Evolutionary conservation across 2,113 vertebrate genomes (phyloP), one percentile per base, ranked within the genome.

Genomic region (Arenaria interpres): DNA sequence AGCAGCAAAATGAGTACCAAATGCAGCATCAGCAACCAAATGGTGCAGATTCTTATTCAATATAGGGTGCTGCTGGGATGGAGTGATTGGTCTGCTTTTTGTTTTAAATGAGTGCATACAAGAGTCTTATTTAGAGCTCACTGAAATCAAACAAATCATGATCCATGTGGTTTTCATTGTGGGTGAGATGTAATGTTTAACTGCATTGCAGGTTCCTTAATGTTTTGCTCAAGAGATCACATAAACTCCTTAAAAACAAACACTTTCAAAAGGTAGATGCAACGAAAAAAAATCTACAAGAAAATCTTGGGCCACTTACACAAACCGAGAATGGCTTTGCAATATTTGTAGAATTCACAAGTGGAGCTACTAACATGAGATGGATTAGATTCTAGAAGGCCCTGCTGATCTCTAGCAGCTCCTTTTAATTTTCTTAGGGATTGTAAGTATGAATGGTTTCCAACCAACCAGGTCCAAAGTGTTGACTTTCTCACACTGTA

Each of bases 401-500:
- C 10, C 39, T 59, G 8, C 46, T 73, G 24, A 19, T 28, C 37
- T 48, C 15, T 37, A 14, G 53, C 10, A 68, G 13, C 12, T 46
- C 10, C 48, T 78, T 83, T 62, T 68, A 21, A 27, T 85, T 71
- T 85, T 67, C 14, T 39, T 37, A 8, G 17, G 33, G 20, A 22
- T 30, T 46, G 17, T 41, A 41, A 39, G 12, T 35, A 4, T 0
- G 1, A 72, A 17, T 0, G 0, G 22, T 25, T 67, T 81, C 19
- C 56, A 80, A 43, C 12, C 7, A 57, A 25, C 9, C 37, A 62
- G 12, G 4, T 64, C 14, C 13, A 3, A 35, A 43, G 32, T 2
- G 15, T 51, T 67, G 14, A 15, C 21, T 25, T 56, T 73, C 33
- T 82, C 24, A 41, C 0, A 0, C 69, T 24, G 10, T 59, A 30